phyloP scores from a whole-genome alignment of 2,113 vertebrate genomes.

The Otolemur garnettii region DNA sequence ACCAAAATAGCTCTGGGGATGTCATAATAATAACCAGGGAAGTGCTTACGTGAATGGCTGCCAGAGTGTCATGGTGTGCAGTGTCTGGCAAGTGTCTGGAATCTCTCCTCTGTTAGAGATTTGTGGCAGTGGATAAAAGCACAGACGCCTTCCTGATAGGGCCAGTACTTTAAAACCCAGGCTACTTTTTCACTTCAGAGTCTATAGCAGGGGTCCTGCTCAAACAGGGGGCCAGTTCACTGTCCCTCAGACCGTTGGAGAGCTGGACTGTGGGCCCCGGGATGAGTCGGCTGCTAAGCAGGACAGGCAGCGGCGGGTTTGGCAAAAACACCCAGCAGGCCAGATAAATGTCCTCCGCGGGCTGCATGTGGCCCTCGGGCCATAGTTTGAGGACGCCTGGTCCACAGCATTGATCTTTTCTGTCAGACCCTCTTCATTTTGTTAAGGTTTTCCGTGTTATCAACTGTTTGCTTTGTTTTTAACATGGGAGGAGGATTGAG shows the following conservation, averaged over 20 bases:
- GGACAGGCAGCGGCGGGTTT: no score
- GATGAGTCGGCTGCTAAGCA: no score
- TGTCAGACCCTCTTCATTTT: background rate
- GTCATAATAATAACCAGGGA: background rate
- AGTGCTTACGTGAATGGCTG: background rate
- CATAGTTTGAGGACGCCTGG: no score
- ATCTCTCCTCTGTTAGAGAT: background rate
- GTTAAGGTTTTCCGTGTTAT: background rate
- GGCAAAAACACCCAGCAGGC: no score
- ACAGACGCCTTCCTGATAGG: background rate
- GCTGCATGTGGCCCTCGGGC: no score
- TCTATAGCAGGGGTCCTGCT: background rate
- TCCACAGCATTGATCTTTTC: background rate
- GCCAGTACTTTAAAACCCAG: background rate
- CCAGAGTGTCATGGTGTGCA: background rate
- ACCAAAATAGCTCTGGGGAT: background rate
- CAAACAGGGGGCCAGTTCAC: no score
- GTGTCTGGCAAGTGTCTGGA: background rate
- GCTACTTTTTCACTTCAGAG: background rate
- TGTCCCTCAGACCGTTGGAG: no score
- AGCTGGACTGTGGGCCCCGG: no score
- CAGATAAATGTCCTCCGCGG: no score
- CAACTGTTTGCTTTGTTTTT: background rate
- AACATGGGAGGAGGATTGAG: background rate
- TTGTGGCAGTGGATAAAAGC: background rate